These are phyloP conservation scores for Podarcis muralis DNA, from an alignment of 2,113 vertebrate species.

Conservation along the genomic window DNA sequence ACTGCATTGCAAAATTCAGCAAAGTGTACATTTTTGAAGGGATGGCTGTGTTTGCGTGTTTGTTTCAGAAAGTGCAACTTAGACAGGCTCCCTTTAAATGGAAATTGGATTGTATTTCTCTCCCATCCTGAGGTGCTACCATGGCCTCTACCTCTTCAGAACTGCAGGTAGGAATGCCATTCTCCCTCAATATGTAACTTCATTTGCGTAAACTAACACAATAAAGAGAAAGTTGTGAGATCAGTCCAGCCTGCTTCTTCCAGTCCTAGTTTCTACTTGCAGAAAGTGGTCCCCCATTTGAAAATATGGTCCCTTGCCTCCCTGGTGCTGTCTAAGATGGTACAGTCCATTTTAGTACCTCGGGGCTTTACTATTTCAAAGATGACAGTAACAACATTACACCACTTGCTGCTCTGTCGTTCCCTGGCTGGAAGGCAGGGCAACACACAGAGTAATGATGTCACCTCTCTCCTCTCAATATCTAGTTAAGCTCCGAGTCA, in stretches of 20 bases:
- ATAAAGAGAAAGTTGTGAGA: background rate
- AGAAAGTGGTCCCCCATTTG: background rate
- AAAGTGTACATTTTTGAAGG: no score
- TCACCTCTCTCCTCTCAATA: no score
- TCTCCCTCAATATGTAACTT: background rate
- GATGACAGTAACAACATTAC: background rate
- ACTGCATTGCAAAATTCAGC: no score
- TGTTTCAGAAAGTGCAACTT: no score
- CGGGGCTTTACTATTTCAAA: background rate
- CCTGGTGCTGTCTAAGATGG: background rate
- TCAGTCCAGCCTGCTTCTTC: background rate
- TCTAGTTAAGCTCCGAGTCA: background rate
- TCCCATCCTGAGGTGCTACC: no score
- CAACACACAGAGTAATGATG: no score
- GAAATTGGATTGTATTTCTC: no score
- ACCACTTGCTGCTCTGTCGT: no score
- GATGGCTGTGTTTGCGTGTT: no score
- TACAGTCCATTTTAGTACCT: background rate
- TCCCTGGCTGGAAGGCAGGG: no score
- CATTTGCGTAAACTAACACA: background rate
- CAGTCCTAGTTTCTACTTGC: background rate
- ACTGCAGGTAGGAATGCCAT: background rate
- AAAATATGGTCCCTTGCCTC: background rate
- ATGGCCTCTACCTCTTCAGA: no score
- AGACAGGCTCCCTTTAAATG: no score